A percentile compares a stretch with the other conserved stretches of the same genome.
Evolutionary conservation across 2,113 vertebrate species (phyloP).

Genomic region (Azemiops feae): DNA sequence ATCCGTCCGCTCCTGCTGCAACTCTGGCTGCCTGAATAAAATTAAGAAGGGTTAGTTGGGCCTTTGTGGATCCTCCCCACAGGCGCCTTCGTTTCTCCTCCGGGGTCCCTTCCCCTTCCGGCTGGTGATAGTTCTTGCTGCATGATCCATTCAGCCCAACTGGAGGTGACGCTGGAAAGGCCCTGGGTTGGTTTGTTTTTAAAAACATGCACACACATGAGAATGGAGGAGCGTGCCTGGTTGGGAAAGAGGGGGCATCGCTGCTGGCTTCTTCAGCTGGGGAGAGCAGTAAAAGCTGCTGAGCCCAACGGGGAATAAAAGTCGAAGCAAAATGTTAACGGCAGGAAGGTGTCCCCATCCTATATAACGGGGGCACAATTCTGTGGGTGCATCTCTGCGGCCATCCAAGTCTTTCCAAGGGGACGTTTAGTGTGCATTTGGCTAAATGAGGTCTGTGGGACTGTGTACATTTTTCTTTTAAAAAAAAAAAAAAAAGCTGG

Average conservation of each 20-base stretch:
- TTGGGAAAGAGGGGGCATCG: not conserved
- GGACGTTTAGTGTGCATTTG: too few relatives aligned
- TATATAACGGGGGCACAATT: not conserved
- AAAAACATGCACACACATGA: not conserved
- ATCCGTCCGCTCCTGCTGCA: conserved; percentile 88
- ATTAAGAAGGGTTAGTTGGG: conserved; percentile 86
- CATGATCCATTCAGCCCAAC: conserved; percentile 40
- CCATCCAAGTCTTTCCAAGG: rapidly evolving
- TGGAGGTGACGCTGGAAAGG: not conserved
- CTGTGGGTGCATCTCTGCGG: not conserved
- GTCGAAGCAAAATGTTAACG: not conserved
- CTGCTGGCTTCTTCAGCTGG: not conserved
- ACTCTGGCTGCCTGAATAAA: conserved; percentile 89
- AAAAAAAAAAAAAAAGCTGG: not conserved
- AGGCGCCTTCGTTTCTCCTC: conserved; percentile 25
- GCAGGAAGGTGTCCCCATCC: not conserved
- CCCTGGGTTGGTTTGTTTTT: not conserved
- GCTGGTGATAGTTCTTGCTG: conserved; percentile 30
- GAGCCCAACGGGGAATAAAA: not conserved
- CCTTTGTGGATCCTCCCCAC: conserved; percentile 11
- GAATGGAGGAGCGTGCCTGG: not conserved
- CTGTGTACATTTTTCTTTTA: not conserved
- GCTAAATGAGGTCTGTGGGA: rapidly evolving
- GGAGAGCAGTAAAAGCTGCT: not conserved
- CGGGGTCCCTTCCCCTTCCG: not conserved